Conservation (phyloP, 2,113 vertebrate genomes). For the Alouatta palliata region DNA sequence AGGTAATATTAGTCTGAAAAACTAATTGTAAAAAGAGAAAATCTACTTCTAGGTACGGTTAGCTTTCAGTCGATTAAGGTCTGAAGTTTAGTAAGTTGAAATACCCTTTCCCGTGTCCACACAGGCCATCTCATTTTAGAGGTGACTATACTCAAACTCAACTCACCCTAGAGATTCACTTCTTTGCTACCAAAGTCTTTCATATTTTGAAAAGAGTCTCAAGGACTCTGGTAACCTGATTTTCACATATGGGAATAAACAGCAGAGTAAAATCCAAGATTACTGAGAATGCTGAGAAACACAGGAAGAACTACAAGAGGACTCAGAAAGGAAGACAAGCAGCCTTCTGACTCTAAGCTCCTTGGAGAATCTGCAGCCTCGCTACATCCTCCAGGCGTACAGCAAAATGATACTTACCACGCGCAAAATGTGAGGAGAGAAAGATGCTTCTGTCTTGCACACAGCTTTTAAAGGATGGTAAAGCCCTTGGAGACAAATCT, state of each 20-base stretch:
- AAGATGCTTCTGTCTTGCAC: neutral
- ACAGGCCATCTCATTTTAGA: neutral
- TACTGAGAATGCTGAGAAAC: neutral
- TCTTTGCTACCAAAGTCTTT: neutral
- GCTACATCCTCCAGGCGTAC: neutral
- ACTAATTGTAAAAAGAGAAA: constrained; percentile 15
- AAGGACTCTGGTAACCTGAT: neutral
- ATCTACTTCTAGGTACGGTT: neutral
- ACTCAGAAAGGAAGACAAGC: neutral
- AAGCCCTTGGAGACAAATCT: neutral
- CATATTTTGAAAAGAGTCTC: neutral
- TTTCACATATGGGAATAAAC: neutral
- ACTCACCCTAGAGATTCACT: neutral
- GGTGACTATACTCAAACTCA: neutral
- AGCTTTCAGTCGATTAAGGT: neutral
- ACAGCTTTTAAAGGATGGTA: neutral
- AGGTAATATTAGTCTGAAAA: neutral
- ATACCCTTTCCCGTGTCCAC: neutral
- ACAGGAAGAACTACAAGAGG: neutral
- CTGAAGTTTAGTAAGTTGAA: neutral
- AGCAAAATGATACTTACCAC: neutral
- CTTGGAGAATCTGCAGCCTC: neutral
- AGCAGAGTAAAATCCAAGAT: neutral
- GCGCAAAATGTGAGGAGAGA: neutral
- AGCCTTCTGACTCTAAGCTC: neutral